A percentile compares a stretch with the other conserved stretches of the same genome.
Conservation (phyloP, 2,888 invertebrate genomes). For the Labia minor region DNA sequence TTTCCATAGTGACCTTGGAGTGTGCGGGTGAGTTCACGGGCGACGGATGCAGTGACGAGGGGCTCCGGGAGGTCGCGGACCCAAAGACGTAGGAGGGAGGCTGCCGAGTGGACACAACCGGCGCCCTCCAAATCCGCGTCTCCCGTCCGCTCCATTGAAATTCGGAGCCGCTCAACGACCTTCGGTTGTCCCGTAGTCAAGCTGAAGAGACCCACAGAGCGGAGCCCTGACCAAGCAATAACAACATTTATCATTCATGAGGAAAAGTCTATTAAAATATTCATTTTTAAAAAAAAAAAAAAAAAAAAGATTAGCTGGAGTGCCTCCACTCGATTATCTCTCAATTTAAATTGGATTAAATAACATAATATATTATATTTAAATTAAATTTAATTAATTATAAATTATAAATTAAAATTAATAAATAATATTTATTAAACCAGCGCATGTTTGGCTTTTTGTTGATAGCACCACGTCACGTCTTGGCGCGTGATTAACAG, state of each 20-base stretch:
- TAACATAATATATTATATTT: too few species aligned
- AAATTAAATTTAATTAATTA: too few species aligned
- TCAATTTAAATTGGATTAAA: too few species aligned
- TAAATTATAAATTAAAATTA: too few species aligned
- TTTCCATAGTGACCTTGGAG: constrained; percentile 26
- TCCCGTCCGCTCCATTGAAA: constrained; percentile 42
- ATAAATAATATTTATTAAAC: too few species aligned
- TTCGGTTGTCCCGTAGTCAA: constrained; percentile 44
- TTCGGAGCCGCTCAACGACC: constrained; percentile 41
- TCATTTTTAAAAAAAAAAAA: too few species aligned
- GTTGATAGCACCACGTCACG: too few species aligned
- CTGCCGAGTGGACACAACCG: constrained; percentile 44
- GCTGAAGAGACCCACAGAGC: constrained; percentile 42
- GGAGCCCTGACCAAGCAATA: constrained; percentile 33
- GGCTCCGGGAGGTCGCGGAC: constrained; percentile 44
- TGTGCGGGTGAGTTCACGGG: constrained; percentile 30
- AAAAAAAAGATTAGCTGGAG: too few species aligned
- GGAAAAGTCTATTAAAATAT: background rate
- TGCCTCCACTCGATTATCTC: too few species aligned
- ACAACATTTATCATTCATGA: background rate
- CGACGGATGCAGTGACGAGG: constrained; percentile 40
- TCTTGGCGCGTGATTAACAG: too few species aligned
- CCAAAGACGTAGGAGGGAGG: constrained; percentile 45
- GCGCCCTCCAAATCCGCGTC: constrained; percentile 43
- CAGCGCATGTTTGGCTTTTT: too few species aligned